Base-by-base conservation (phyloP, 2,797 vertebrate species). In the Coregonus ussuriensis region DNA sequence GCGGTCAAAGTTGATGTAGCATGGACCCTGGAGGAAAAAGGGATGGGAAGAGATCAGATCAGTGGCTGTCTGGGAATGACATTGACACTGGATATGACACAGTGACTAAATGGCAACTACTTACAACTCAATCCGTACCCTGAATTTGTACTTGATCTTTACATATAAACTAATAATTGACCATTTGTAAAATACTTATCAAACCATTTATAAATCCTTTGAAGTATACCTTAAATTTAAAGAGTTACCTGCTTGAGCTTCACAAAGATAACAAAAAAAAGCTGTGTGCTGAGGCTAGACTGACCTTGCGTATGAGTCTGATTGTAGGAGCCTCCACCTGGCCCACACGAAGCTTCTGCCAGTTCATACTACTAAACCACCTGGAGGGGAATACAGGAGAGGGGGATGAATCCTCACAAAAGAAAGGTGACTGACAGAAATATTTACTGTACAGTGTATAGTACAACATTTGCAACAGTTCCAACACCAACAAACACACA, bases 1-100 rank as follows among this genome's bases (percentile, higher is more conserved):
- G 16, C 89, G 87, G 83, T 95, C 94, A 83, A 96, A 96, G 89
- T 95, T 96, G 89, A 91, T 89, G 73, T 95, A 95, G 89, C 93
- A 93, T 11, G 93, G 91, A 37, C 95, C 94, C 94, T 96, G 81
- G n/a, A 66, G 76, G 51, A 79, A 13, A 47, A 13, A 35, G 21
- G 35, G 21, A 67, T 18, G 7, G 59, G 6, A 25, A 9, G 41
- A 9, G 41, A 9, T 63, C 9, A 63, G 21, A 63, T 63, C n/a
- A 63, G 59, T 63, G n/a, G 56, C 6, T 2, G 59, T 63, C 59
- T 11, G 29, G 14, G 54, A n/a, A 35, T 16, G 11, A 33, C 4
- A 1, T 14, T 31, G 13, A 67, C 29, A 25, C 4, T 67, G 13
- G 13, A 35, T 31, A 14, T 33, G 4, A 67, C 15, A n/a, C 29